phyloP scores from a whole-genome alignment of 1,140 invertebrate species.

The Triops longicaudatus region DNA sequence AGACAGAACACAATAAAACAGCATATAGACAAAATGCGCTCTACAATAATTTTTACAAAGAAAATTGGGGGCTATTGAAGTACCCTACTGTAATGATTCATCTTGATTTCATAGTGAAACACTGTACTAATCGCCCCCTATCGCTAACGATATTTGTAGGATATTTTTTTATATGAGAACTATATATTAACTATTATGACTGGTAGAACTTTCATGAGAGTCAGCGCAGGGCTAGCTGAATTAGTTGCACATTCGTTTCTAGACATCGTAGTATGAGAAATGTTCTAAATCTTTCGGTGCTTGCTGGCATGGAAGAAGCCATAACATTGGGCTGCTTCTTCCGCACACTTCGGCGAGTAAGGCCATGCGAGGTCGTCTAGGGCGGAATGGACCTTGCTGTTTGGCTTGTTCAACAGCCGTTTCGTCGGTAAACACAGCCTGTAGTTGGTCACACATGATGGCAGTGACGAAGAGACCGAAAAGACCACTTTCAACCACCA shows the following conservation, averaged over 20 bases:
- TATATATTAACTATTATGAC: no score
- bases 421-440: constrained; percentile 72
- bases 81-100: no score
- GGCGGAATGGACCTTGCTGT: constrained; percentile 55
- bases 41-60: no score
- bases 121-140: no score
- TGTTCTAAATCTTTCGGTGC: constrained; percentile 33
- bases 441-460: constrained; percentile 80
- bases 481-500: constrained; percentile 70
- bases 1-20: no score
- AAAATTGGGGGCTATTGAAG: no score
- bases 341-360: constrained; percentile 73
- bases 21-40: no score
- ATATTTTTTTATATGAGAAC: no score
- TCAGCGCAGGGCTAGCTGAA: background rate
- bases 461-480: constrained; percentile 85
- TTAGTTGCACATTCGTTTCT: background rate
- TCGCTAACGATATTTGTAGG: no score
- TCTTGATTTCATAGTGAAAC: no score
- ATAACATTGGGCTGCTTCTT: constrained; percentile 54
- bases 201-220: no score
- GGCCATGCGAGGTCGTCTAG: constrained; percentile 55
- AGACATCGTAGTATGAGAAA: constrained; percentile 34
- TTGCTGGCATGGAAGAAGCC: constrained; percentile 53
- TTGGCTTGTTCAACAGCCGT: constrained; percentile 68